phyloP scores from a whole-genome alignment of 2,113 vertebrate species.

The Chlamydotis undulata region DNA sequence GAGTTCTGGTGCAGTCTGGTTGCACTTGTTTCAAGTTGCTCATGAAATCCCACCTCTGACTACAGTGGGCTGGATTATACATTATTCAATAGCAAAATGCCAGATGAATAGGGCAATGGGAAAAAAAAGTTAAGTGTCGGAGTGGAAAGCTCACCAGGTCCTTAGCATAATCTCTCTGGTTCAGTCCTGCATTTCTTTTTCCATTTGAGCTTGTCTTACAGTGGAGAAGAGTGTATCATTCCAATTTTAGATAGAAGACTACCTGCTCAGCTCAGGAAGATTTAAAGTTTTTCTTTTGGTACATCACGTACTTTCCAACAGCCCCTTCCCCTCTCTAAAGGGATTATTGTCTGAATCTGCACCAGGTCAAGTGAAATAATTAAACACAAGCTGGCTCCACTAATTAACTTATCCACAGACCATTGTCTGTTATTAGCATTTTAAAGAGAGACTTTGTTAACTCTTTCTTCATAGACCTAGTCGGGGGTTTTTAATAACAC shows the following conservation, averaged over 20 bases:
- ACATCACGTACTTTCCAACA: constrained; percentile 35
- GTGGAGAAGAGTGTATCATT: constrained; percentile 45
- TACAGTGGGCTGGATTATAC: constrained; percentile 65
- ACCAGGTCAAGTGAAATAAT: constrained; percentile 75
- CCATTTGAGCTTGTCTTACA: constrained; percentile 52
- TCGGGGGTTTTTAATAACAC: neutral
- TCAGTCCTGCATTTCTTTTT: constrained; percentile 59
- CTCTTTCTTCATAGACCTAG: neutral
- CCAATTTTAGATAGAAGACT: constrained; percentile 47
- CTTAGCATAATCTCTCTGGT: constrained; percentile 67
- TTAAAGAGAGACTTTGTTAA: constrained; percentile 59
- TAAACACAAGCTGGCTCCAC: constrained; percentile 64
- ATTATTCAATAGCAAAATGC: constrained; percentile 70
- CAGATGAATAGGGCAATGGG: constrained; percentile 3
- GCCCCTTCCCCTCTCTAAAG: constrained; percentile 58
- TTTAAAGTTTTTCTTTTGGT: constrained; percentile 59
- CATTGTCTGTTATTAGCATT: constrained; percentile 69
- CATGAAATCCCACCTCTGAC: constrained; percentile 55
- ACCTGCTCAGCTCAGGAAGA: constrained; percentile 47
- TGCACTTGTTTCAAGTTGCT: constrained; percentile 54
- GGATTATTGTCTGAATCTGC: constrained; percentile 70
- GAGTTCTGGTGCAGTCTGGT: constrained; percentile 35
- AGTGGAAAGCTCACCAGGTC: constrained; percentile 61
- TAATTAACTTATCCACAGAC: constrained; percentile 76
- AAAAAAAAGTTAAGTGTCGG: constrained; percentile 16